Conservation (phyloP, 2,113 vertebrate species). For the Pao palembangensis region DNA sequence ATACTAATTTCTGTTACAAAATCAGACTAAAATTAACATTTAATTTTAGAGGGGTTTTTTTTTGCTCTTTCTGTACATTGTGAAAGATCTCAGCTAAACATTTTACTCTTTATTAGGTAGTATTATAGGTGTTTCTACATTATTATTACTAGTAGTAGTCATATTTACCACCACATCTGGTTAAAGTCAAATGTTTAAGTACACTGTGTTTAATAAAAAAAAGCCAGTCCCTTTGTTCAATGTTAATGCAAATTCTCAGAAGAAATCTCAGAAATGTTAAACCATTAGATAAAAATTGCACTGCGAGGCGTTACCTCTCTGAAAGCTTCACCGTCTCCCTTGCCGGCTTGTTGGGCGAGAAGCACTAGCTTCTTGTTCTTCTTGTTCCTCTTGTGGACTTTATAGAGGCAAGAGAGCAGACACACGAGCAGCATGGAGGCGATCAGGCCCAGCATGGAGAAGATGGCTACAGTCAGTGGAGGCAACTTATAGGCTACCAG, state of each 20-base stretch:
- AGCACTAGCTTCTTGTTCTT: constrained; percentile 69
- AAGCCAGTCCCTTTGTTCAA: not conserved
- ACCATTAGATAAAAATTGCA: not conserved
- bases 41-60: too few species aligned
- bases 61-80: too few species aligned
- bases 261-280: too few species aligned
- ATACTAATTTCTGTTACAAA: too few species aligned
- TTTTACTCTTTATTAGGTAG: too few species aligned
- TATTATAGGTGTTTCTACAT: too few species aligned
- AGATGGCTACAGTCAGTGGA: constrained; percentile 60
- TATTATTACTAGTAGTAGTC: too few species aligned
- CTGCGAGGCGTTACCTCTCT: constrained; percentile 66
- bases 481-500: constrained; percentile 66
- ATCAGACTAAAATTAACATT: too few species aligned
- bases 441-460: constrained; percentile 68
- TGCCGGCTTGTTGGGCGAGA: constrained; percentile 71
- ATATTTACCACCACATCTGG: too few species aligned
- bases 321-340: constrained; percentile 70
- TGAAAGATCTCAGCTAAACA: too few species aligned
- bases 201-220: not conserved
- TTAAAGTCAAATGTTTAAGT: not conserved
- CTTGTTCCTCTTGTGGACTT: constrained; percentile 63
- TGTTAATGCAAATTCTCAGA: not conserved
- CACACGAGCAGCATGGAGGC: constrained; percentile 73
- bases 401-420: constrained; percentile 72